Evolutionary conservation across 37 sponge, comb jelly and placozoan genomes (phyloP).

Genomic region (Hormiphora californensis): DNA sequence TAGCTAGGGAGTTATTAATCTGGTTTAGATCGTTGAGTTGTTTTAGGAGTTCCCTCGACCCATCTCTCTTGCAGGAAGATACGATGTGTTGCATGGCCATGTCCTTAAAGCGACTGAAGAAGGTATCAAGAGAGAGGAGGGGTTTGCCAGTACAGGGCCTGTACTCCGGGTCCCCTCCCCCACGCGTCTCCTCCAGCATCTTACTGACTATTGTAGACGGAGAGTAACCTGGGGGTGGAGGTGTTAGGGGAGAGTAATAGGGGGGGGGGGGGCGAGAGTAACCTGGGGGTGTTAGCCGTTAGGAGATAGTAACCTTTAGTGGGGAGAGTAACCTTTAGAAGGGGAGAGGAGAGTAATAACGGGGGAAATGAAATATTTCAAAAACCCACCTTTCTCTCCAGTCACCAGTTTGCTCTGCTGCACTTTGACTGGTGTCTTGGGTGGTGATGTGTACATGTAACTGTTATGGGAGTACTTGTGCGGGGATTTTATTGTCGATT

Average conservation of each 20-base stretch:
- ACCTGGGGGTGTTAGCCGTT: too few relatives aligned
- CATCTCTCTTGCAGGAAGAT: neutral
- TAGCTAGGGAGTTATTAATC: neutral
- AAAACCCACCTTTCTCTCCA: slow-evolving; percentile 35
- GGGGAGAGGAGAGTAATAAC: too few relatives aligned
- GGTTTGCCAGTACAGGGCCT: slow-evolving; percentile 37
- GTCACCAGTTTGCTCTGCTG: neutral
- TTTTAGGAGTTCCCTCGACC: slow-evolving; percentile 4
- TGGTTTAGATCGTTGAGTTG: slow-evolving; percentile 32
- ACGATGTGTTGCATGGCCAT: slow-evolving; percentile 47
- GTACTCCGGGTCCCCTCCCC: neutral
- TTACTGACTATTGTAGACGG: neutral
- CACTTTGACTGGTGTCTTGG: slow-evolving; percentile 25
- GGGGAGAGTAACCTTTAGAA: too few relatives aligned
- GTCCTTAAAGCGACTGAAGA: slow-evolving; percentile 36
- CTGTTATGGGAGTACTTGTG: slow-evolving; percentile 20
- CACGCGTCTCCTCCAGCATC: slow-evolving; percentile 21
- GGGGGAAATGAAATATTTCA: too few relatives aligned
- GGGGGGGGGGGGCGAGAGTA: too few relatives aligned
- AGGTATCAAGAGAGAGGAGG: slow-evolving; percentile 15
- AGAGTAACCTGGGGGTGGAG: slow-evolving; percentile 13
- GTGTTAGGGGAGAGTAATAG: too few relatives aligned
- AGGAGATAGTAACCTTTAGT: too few relatives aligned
- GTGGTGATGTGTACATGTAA: slow-evolving; percentile 50
- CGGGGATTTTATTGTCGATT: neutral